A percentile compares a stretch with the other conserved stretches of the same genome.
Evolutionary conservation across 2,113 vertebrate species (phyloP).

Genomic region (Peromyscus leucopus): DNA sequence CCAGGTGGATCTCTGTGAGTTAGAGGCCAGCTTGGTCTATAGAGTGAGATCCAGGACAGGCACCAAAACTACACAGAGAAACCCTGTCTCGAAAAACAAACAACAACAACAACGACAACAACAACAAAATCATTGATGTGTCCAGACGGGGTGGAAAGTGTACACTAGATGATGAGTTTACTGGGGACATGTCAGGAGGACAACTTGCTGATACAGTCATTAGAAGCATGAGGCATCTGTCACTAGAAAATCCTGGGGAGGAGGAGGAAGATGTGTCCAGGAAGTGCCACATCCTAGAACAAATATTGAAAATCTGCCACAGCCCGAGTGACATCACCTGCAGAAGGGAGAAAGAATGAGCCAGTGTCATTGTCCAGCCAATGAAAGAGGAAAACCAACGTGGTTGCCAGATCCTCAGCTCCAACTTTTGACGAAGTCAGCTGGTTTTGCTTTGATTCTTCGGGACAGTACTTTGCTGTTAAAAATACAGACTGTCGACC

Average conservation of each 20-base stretch:
- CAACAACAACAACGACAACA: too few species aligned
- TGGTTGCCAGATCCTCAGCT: neutral
- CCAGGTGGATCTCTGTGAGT: too few species aligned
- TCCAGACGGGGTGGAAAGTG: neutral
- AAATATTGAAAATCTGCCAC: neutral
- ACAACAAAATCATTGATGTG: neutral
- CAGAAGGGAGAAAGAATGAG: neutral
- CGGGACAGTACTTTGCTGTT: neutral
- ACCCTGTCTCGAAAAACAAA: too few species aligned
- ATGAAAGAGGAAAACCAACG: neutral
- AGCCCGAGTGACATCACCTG: neutral
- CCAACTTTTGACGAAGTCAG: neutral
- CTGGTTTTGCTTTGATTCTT: neutral
- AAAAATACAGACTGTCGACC: neutral
- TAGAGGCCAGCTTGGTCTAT: too few species aligned
- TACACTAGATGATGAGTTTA: neutral
- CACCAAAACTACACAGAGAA: too few species aligned
- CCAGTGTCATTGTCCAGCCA: neutral
- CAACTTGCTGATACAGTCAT: too few species aligned
- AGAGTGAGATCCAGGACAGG: too few species aligned
- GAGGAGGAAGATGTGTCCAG: neutral
- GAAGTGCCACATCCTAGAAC: neutral
- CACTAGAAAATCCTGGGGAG: neutral
- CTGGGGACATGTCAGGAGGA: neutral
- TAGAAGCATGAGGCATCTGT: neutral